These are phyloP conservation scores for Phrynocephalus versicolor DNA, from an alignment of 2,113 vertebrate species.

Conservation along the genomic window DNA sequence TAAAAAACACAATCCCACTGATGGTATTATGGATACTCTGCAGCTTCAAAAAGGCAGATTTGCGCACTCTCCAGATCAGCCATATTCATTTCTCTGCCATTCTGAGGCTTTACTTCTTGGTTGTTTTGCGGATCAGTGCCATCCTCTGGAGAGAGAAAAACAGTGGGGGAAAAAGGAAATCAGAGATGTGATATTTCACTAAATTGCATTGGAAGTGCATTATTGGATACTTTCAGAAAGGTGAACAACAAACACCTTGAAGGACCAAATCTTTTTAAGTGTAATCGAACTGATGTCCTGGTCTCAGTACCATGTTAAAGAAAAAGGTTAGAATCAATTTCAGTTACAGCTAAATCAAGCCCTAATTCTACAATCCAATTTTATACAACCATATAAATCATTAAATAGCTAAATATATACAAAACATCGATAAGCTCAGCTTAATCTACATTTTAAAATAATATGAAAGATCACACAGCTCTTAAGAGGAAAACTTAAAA, in stretches of 20 bases:
- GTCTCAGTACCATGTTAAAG: too few relatives aligned
- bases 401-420: too few relatives aligned
- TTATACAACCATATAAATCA: too few relatives aligned
- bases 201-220: background rate
- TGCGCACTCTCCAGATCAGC: conserved; percentile 46
- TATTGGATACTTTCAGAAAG: background rate
- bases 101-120: conserved; percentile 88
- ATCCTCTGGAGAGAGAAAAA: conserved; percentile 89
- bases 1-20: conserved; percentile 72
- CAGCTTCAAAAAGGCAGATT: conserved; percentile 60
- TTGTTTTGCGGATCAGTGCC: conserved; percentile 98
- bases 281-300: too few relatives aligned
- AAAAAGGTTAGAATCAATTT: too few relatives aligned
- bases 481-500: too few relatives aligned
- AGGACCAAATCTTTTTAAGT: too few relatives aligned
- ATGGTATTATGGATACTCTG: conserved; percentile 63
- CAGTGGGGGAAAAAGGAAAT: background rate
- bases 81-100: conserved; percentile 44
- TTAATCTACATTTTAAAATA: too few relatives aligned
- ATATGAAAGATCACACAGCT: too few relatives aligned
- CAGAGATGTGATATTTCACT: background rate
- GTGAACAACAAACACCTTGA: background rate
- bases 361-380: too few relatives aligned
- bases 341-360: too few relatives aligned
- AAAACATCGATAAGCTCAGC: too few relatives aligned